Base-by-base conservation (phyloP, 1,140 invertebrate genomes). In the Chironomus striatipennis region DNA sequence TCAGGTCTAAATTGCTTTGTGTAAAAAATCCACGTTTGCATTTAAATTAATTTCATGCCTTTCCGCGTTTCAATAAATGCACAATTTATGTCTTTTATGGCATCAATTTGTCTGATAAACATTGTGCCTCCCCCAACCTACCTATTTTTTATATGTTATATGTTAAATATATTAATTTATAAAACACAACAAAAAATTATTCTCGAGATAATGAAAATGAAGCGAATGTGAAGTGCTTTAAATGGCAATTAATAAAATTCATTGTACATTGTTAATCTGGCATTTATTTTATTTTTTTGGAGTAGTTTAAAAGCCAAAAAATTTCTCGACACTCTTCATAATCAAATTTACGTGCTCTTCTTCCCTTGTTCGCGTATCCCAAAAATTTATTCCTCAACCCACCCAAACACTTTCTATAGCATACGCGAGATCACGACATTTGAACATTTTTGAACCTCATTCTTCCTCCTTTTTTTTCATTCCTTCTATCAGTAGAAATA, bases 41-140 rank as follows among this genome's bases (percentile, higher is more conserved):
- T 70, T 70, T 70, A 70, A 70, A 70, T 70, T 70, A 70, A 70
- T 70, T 70, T 70, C 65, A 21, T 70, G 64, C 17, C 20, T 70
- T 70, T 70, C 65, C 65, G 20, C 17, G 65, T 21, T 70, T 70
- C 65, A 70, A 70, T 70, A 70, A 70, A 70, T 57, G 65, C 20
- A 20, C 65, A 70, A 70, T 70, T 70, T 70, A 70, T 70, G 65
- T 70, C 65, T 20, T 20, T 70, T 70, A 20, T 18, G 17, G 20
- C 65, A 70, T 70, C 65, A 70, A 70, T 70, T 70, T 70, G 17
- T 21, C 65, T 20, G 65, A 70, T 70, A 57, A 57, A 57, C 9
- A 20, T 20, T 21, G n/a, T 70, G 10, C 65, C 18, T 17, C 8
- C 17, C 18, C 18, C n/a, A 17, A 9, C 4, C 47, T 12, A 57